A percentile compares a stretch with the other conserved stretches of the same genome.
Evolutionary conservation across 2,888 invertebrate genomes (phyloP).

Genomic region (Phortica magna): DNA sequence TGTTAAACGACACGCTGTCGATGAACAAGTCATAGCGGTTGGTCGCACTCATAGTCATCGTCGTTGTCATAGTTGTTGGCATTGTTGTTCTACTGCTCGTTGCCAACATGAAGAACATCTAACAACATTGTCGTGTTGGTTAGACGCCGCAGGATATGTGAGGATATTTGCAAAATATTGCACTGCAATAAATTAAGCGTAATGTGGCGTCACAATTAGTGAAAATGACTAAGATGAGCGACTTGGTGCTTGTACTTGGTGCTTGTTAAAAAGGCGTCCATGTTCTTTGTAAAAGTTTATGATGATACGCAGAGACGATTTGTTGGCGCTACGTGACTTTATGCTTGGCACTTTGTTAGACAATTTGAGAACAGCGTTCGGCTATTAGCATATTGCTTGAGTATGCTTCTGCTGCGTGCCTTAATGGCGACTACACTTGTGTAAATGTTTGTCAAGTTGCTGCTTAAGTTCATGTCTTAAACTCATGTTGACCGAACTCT

Average conservation of each 20-base stretch:
- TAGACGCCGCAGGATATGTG: slow-evolving; percentile 66
- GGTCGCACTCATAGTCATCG: slow-evolving; percentile 53
- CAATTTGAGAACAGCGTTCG: background rate
- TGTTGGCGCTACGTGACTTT: slow-evolving; percentile 62
- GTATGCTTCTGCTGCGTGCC: too few species aligned
- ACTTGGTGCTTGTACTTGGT: background rate
- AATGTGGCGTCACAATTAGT: slow-evolving; percentile 19
- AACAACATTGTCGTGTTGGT: background rate
- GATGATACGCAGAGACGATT: slow-evolving; percentile 49
- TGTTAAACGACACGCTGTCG: slow-evolving; percentile 1
- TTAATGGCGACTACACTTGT: too few species aligned
- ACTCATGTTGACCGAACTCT: too few species aligned
- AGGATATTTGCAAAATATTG: slow-evolving; percentile 70
- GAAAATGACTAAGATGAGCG: background rate
- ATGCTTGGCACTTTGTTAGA: slow-evolving; percentile 5
- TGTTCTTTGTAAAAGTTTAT: background rate
- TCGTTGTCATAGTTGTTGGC: slow-evolving; percentile 50
- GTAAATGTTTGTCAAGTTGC: too few species aligned
- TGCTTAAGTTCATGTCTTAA: too few species aligned
- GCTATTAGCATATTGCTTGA: background rate
- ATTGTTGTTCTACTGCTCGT: background rate
- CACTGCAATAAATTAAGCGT: slow-evolving; percentile 64
- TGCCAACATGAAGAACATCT: background rate
- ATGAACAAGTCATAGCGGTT: slow-evolving; percentile 21
- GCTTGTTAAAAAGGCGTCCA: background rate